Base-by-base conservation (phyloP, 2,888 invertebrate genomes). In the Nemapogon koenigi region DNA sequence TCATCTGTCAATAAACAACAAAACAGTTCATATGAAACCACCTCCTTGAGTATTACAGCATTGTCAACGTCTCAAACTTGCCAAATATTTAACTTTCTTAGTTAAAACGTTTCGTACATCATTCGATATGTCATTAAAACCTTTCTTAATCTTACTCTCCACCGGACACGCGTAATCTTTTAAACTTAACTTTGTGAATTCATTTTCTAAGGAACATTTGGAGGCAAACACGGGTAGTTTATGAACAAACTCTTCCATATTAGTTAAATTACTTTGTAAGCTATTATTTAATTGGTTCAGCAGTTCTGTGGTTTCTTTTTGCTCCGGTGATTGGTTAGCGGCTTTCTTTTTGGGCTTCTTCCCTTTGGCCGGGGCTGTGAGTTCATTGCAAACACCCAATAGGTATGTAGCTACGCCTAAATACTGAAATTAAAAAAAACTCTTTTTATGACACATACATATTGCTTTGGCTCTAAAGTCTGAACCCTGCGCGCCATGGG, bases 291-390 rank as follows among this genome's bases (percentile, higher is more conserved):
- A 54, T 42, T 58, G 49, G 49, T 57, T 57, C 14, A 78, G 50
- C 1, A 63, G 46, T 43, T 68, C 58, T 0, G 55, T 43, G 0
- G 68, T 71, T 45, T 69, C 57, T 1, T 68, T 47, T 28, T 79
- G 76, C 43, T 78, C 79, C 0, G 72, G 70, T 0, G 76, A 73
- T 2, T 73, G 67, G 40, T 60, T 72, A 1, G 62, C 53, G 37
- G 37, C 42, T 41, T 83, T 85, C 60, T 84, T 84, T 50, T 83
- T 85, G 1, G 78, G 71, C 49, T 83, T 85, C 51, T 82, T 69
- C 32, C 13, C 18, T 4, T 3, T 19, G 3, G 14, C 11, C 29
- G 81, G 80, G 28, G 78, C 67, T 16, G 72, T 57, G 15, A 83
- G 45, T 40, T 83, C 82, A 52, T 72, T 69, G 59, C 81, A 82